Evolutionary conservation across 1,140 invertebrate genomes (phyloP).

Genomic region (Philaenus spumarius): DNA sequence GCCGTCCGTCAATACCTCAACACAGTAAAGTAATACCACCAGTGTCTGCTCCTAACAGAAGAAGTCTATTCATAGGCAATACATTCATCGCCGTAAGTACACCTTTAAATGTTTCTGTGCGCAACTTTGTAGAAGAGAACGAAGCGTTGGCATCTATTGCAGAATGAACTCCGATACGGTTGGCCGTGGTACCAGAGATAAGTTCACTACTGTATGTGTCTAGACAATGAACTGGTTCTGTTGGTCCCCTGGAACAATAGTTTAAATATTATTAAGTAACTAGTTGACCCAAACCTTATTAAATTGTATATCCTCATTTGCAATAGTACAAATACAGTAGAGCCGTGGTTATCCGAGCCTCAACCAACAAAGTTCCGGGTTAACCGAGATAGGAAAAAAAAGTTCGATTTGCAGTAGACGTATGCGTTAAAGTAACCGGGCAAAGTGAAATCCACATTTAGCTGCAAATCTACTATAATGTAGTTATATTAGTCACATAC

Average conservation of each 20-base stretch:
- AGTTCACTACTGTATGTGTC: constrained; percentile 64
- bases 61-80: constrained; percentile 78
- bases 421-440: too few relatives aligned
- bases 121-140: constrained; percentile 78
- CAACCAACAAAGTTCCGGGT: too few relatives aligned
- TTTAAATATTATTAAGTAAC: neutral
- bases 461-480: too few relatives aligned
- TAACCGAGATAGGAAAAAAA: too few relatives aligned
- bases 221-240: constrained; percentile 86
- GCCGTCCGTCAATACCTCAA: constrained; percentile 38
- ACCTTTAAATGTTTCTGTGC: constrained; percentile 85
- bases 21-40: constrained; percentile 80
- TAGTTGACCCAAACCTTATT: too few relatives aligned
- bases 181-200: constrained; percentile 78
- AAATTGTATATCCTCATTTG: neutral
- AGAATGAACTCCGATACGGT: constrained; percentile 83
- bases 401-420: too few relatives aligned
- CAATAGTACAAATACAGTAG: neutral
- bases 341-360: too few relatives aligned
- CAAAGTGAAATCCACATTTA: too few relatives aligned
- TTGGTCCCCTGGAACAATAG: constrained; percentile 55
- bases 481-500: too few relatives aligned
- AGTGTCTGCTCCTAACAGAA: constrained; percentile 85
- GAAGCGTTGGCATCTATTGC: constrained; percentile 61
- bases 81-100: constrained; percentile 82